Conservation (phyloP, 2,113 vertebrate species). For the Sturnira hondurensis region DNA sequence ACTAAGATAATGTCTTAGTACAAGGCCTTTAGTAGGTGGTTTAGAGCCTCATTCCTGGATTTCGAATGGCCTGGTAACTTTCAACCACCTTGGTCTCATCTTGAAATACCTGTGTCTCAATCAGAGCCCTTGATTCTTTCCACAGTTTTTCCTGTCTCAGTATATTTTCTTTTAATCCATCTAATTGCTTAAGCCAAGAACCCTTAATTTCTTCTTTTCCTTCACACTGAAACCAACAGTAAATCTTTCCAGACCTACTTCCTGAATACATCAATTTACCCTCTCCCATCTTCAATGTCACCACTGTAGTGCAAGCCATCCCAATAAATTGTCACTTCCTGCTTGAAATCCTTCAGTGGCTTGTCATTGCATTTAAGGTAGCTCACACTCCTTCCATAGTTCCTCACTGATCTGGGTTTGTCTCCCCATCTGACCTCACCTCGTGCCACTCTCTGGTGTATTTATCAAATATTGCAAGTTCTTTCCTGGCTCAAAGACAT, state of each 20-base stretch:
- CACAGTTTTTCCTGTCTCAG: background rate
- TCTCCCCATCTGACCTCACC: background rate
- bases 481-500: background rate
- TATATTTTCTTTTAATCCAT: background rate
- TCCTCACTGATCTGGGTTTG: background rate
- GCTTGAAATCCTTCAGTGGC: background rate
- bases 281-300: background rate
- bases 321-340: background rate
- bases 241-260: background rate
- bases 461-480: background rate
- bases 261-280: background rate
- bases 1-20: background rate
- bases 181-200: conserved; percentile 5
- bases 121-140: background rate
- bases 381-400: background rate
- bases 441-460: background rate
- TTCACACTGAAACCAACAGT: background rate
- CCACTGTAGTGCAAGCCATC: background rate
- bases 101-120: background rate
- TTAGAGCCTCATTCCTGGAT: background rate
- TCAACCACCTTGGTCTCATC: background rate
- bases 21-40: background rate
- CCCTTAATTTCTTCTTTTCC: background rate
- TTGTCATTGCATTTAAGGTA: conserved; percentile 14
- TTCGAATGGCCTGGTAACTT: background rate